These are phyloP conservation scores for Cyclargus thomasi DNA, from an alignment of 1,140 invertebrate genomes.

Conservation along the genomic window DNA sequence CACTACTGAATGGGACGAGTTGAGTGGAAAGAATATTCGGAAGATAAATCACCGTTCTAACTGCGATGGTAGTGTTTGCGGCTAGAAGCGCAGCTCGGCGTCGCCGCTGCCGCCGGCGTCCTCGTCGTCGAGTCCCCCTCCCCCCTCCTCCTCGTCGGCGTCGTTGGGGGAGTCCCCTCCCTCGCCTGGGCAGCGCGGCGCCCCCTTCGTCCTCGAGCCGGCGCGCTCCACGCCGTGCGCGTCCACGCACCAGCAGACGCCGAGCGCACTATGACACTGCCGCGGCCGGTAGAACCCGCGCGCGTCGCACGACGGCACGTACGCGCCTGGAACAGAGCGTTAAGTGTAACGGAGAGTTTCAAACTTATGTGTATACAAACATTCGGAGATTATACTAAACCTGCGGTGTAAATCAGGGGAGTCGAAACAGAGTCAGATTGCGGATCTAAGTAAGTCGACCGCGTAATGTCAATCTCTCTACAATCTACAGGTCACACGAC, in stretches of 20 bases:
- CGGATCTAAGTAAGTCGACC: too few relatives aligned
- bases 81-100: slow-evolving; percentile 47
- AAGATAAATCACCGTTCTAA: neutral
- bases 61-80: neutral
- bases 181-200: slow-evolving; percentile 89
- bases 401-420: too few relatives aligned
- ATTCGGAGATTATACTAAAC: too few relatives aligned
- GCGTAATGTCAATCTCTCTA: too few relatives aligned
- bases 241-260: slow-evolving; percentile 95
- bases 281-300: slow-evolving; percentile 90
- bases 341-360: too few relatives aligned
- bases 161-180: slow-evolving; percentile 22
- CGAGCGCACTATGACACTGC: slow-evolving; percentile 89
- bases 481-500: too few relatives aligned
- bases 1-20: slow-evolving; percentile 2
- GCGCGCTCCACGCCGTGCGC: slow-evolving; percentile 92
- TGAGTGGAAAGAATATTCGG: too few relatives aligned
- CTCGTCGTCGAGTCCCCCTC: slow-evolving; percentile 49
- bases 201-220: slow-evolving; percentile 87
- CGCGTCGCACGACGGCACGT: slow-evolving; percentile 89
- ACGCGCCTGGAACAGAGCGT: slow-evolving; percentile 83
- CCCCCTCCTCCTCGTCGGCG: slow-evolving; percentile 48
- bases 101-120: slow-evolving; percentile 48
- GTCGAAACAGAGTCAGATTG: too few relatives aligned
- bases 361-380: too few relatives aligned